Evolutionary conservation across 2,888 invertebrate genomes (phyloP).

Genomic region (Netelia virgata): DNA sequence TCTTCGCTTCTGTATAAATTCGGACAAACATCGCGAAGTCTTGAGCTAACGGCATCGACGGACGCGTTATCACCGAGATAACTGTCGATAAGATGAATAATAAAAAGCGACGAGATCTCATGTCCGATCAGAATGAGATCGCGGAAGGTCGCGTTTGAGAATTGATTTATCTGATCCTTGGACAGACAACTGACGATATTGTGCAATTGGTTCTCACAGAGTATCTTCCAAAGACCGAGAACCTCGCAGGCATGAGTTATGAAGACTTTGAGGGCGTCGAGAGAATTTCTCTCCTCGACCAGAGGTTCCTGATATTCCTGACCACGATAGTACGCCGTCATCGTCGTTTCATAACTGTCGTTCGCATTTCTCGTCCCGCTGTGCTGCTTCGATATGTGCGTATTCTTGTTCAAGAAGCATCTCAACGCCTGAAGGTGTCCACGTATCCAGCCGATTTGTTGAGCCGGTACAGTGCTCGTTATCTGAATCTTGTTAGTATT

Average conservation of each 20-base stretch:
- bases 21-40: constrained; percentile 96
- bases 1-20: constrained; percentile 97
- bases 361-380: constrained; percentile 74
- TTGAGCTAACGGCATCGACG: constrained; percentile 95
- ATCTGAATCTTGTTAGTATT: constrained; percentile 78
- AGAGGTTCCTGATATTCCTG: constrained; percentile 80
- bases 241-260: constrained; percentile 94
- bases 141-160: constrained; percentile 88
- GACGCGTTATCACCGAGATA: constrained; percentile 98
- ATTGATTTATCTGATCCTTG: constrained; percentile 87
- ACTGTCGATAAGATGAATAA: constrained; percentile 94
- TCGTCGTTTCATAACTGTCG: constrained; percentile 79
- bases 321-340: constrained; percentile 73
- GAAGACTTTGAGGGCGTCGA: constrained; percentile 91
- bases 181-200: constrained; percentile 90
- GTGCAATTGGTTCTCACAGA: constrained; percentile 96
- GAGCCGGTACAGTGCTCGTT: constrained; percentile 78
- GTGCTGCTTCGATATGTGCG: constrained; percentile 85
- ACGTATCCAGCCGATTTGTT: constrained; percentile 87
- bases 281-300: constrained; percentile 90
- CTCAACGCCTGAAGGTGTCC: constrained; percentile 91
- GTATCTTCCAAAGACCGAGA: constrained; percentile 95
- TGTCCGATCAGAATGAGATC: constrained; percentile 93
- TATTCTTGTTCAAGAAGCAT: constrained; percentile 90
- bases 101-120: constrained; percentile 91